Evolutionary conservation across 2,888 invertebrate genomes (phyloP).

Genomic region (Drosophila percnosoma): DNA sequence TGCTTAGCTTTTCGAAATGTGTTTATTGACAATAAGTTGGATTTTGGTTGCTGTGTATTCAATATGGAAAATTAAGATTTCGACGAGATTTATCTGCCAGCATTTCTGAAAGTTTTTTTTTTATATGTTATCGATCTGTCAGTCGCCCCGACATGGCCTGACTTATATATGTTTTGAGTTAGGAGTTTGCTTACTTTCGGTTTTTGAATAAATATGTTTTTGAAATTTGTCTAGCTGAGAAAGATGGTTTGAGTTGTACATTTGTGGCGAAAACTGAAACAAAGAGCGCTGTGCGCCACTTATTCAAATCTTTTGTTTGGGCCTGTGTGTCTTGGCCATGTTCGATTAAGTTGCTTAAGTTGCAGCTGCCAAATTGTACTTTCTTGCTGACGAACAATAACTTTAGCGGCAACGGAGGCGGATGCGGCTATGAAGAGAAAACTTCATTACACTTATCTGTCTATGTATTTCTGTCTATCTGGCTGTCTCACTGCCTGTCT

Average conservation of each 20-base stretch:
- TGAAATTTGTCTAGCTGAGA: not conserved
- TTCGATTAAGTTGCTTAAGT: slow-evolving; percentile 44
- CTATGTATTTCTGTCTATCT: not conserved
- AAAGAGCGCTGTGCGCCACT: slow-evolving; percentile 23
- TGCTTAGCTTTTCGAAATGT: not conserved
- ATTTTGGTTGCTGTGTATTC: not conserved
- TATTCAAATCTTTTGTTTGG: slow-evolving; percentile 58
- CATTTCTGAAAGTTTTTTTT: not conserved
- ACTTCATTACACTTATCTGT: slow-evolving; percentile 61
- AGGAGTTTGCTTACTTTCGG: not conserved
- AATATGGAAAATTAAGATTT: not conserved
- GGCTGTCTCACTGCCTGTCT: not conserved
- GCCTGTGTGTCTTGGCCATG: slow-evolving; percentile 15
- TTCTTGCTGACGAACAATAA: slow-evolving; percentile 57
- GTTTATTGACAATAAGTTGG: not conserved
- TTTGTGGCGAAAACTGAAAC: slow-evolving; percentile 16
- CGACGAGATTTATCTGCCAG: not conserved
- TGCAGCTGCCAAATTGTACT: slow-evolving; percentile 76
- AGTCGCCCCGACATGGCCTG: not conserved
- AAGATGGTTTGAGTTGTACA: not conserved
- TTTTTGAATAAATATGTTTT: not conserved
- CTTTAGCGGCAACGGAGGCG: slow-evolving; percentile 14
- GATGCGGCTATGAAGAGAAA: slow-evolving; percentile 64
- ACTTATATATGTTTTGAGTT: not conserved
- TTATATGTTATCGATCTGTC: not conserved